Conservation (phyloP, 2,113 vertebrate species). For the Sula dactylatra region DNA sequence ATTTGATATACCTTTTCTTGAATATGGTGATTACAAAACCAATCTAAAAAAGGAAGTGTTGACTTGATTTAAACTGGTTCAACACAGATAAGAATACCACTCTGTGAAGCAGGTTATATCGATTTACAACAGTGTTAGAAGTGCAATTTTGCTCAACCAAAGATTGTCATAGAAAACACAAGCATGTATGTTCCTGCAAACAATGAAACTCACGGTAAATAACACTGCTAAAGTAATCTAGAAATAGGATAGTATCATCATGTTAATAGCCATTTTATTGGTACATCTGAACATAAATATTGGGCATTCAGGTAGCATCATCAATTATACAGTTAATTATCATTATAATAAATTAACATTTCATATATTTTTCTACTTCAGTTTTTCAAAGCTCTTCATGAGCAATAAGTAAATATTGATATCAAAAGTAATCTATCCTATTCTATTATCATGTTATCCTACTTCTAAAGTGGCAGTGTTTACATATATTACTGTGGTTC, state of each 20-base stretch:
- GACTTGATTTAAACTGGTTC: not conserved
- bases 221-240: not conserved
- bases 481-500: not conserved
- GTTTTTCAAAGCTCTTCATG: not conserved
- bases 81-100: not conserved
- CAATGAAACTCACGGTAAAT: not conserved
- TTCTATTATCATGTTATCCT: not conserved
- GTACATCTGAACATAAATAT: not conserved
- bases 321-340: not conserved
- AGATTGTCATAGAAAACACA: not conserved
- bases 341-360: not conserved
- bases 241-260: not conserved
- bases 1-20: not conserved
- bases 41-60: not conserved
- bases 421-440: not conserved
- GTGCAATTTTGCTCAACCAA: not conserved
- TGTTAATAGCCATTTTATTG: not conserved
- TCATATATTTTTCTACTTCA: not conserved
- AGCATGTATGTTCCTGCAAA: not conserved
- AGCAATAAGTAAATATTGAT: not conserved
- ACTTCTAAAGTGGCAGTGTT: not conserved
- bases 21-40: not conserved
- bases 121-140: not conserved
- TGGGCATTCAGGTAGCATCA: not conserved
- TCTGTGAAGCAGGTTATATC: not conserved